Base-by-base conservation (phyloP, 2,888 invertebrate genomes). In the Caprella mutica region DNA sequence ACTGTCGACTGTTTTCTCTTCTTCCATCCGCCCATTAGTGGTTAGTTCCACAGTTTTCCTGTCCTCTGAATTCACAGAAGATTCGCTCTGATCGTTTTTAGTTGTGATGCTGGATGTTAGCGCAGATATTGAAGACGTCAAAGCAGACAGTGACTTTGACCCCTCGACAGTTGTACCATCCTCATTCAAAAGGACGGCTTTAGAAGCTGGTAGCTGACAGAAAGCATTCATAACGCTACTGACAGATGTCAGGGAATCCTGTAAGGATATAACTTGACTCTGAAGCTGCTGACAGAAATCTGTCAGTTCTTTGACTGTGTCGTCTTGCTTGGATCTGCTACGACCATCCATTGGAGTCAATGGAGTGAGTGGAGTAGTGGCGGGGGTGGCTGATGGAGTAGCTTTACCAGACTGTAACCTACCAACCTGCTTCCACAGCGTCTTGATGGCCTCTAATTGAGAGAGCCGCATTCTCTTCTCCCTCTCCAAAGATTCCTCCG, bases 381-480 rank as follows among this genome's bases (percentile, higher is more conserved):
- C 58, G 29, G 64, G 64, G 17, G 64, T 64, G 26, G 39, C 43
- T 17, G 53, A 46, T 17, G 48, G 38, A 23, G 40, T 48, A 8
- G 38, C 40, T 8, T 55, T 54, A 5, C 59, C 58, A n/a, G 55
- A 39, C 50, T 58, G 64, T 21, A 64, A 53, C 29, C 59, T 60
- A 50, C 59, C 59, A 29, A 64, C 57, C 26, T 64, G 67, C 63
- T 68, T 87, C 89, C 89, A 90, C 3, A 90, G 74, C 1, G 88
- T 88, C 69, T 85, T 86, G 67, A 90, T 90, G 4, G 90, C 89
- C 72, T 90, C 89, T 81, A 88, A 86, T 74, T 90, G 90, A 50
- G 90, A 73, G 70, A 87, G 82, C 67, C 89, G 86, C 56, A 90
- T 82, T 69, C 86, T 87, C 27, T 87, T 76, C 70, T 90, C 89